Evolutionary conservation across 1,140 invertebrate species (phyloP), one percentile per base, ranked within the genome.

Genomic region (Drosophila dunni): DNA sequence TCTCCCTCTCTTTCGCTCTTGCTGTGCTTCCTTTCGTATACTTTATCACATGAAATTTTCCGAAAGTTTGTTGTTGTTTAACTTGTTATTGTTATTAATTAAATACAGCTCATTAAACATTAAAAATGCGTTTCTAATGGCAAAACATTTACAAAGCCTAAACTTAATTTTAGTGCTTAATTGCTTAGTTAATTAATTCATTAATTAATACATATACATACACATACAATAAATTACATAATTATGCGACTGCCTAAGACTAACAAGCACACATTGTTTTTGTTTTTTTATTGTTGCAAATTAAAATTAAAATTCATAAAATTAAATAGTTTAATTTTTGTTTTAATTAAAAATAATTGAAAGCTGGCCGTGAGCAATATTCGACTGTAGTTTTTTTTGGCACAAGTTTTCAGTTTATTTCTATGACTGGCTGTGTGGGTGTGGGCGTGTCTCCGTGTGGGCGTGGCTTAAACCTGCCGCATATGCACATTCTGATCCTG

Each of bases 31-130:
- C 67, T 64, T 62, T 89, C 84, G 84, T 89, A 89, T 89, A 89
- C 84, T 63, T 91, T 91, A 91, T 91, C 90, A 91, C 90, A 91
- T 86, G 84, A 91, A 85, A 91, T 89, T 86, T 29, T 67, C 80
- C 64, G 51, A 83, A 88, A 90, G 75, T 82, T 86, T 57, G 46
- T 75, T 64, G 6, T 15, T 60, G 29, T 58, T 42, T 44, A 34
- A 56, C 9, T 48, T 13, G 38, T 38, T 57, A 50, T 57, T 33
- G 24, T 36, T 46, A 33, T 50, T 48, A 48, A 53, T 53, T 57
- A 33, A 58, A 65, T 57, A 75, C 33, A 60, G 60, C 58, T 76
- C 38, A 61, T 78, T 67, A 61, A 70, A 79, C 69, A 74, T 78
- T 81, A 78, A 74, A 80, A 78, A 79, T 80, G 75, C 78, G 70